A percentile compares a stretch with the other conserved stretches of the same genome.
Evolutionary conservation across 2,113 vertebrate species (phyloP).

Genomic region (Barnardius zonarius): DNA sequence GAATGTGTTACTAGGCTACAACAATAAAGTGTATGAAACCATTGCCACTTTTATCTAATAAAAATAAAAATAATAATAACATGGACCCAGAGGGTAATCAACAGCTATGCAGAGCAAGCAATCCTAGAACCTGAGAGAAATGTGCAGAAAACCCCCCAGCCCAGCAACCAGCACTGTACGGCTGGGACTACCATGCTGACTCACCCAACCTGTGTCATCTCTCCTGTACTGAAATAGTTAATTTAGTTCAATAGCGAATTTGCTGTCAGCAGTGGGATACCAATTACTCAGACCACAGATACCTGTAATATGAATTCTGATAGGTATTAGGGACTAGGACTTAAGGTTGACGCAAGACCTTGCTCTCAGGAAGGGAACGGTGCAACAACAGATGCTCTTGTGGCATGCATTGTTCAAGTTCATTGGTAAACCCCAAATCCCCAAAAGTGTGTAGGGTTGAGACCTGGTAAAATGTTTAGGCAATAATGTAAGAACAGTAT

Average conservation of each 20-base stretch:
- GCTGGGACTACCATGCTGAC: not conserved
- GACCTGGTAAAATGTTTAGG: not conserved
- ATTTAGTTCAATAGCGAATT: not conserved
- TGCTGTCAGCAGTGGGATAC: not conserved
- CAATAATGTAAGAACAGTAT: not conserved
- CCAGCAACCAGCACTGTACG: not conserved
- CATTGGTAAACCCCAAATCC: not conserved
- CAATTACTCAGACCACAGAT: not conserved
- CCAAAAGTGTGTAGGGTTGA: not conserved
- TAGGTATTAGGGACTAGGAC: too few species aligned
- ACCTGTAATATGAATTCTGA: not conserved
- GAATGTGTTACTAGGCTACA: not conserved
- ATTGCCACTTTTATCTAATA: not conserved
- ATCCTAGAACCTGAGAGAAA: not conserved
- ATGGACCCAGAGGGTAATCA: not conserved
- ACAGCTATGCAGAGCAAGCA: not conserved
- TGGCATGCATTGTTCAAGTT: not conserved
- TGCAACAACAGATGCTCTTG: not conserved
- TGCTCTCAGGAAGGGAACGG: not conserved
- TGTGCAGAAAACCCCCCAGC: not conserved
- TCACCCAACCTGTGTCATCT: not conserved
- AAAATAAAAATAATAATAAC: not conserved
- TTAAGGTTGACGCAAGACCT: not conserved
- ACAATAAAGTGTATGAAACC: not conserved
- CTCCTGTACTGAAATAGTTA: not conserved